Evolutionary conservation across 2,113 vertebrate species (phyloP).

Genomic region (Desmodus rotundus): DNA sequence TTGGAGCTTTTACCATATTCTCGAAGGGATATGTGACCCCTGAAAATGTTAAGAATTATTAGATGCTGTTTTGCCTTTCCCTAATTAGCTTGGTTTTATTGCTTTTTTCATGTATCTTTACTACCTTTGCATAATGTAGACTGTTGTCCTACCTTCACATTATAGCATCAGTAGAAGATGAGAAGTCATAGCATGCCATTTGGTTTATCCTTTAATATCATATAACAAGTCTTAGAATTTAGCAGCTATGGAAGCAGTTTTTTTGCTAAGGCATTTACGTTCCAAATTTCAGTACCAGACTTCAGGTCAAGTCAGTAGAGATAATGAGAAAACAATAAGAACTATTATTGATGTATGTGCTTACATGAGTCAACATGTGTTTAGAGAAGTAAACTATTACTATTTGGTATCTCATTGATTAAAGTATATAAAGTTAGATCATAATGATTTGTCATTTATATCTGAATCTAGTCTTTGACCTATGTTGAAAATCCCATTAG

Average conservation of each 20-base stretch:
- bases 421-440: background rate
- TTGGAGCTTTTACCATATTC: background rate
- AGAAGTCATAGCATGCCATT: background rate
- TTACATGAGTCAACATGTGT: background rate
- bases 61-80: background rate
- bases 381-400: background rate
- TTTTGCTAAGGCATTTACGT: background rate
- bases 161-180: background rate
- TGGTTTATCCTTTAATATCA: constrained; percentile 17
- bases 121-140: background rate
- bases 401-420: background rate
- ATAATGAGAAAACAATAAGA: background rate
- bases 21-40: background rate
- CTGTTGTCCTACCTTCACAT: background rate
- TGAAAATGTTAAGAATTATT: background rate
- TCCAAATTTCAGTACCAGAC: constrained; percentile 1
- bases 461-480: constrained; percentile 15
- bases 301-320: background rate
- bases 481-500: background rate
- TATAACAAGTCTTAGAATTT: background rate
- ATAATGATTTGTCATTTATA: constrained; percentile 31
- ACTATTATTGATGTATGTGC: background rate
- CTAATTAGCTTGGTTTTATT: background rate
- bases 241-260: background rate
- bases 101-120: background rate